Evolutionary conservation across 2,797 vertebrate genomes (phyloP).

Genomic region (Tiaroga cobitis): DNA sequence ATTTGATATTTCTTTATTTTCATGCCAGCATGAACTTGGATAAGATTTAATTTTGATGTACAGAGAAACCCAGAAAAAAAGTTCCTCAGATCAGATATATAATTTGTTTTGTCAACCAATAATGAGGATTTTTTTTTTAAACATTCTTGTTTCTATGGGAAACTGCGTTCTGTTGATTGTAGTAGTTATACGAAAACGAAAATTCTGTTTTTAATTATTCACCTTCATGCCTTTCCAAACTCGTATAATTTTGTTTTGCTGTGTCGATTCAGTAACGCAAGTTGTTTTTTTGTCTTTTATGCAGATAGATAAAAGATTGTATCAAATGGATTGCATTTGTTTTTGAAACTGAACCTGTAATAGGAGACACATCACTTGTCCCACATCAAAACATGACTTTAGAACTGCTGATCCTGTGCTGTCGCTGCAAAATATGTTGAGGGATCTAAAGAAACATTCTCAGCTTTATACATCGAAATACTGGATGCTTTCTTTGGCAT

Average conservation of each 20-base stretch:
- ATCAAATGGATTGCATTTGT: slow-evolving; percentile 7
- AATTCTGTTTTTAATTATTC: neutral
- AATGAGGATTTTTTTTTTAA: neutral
- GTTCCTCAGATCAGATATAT: neutral
- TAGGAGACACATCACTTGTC: slow-evolving; percentile 27
- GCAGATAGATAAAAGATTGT: slow-evolving; percentile 22
- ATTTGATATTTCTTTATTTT: slow-evolving; percentile 11
- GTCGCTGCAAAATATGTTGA: slow-evolving; percentile 17
- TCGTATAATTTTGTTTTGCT: neutral
- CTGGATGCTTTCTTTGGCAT: neutral
- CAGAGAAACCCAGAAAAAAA: neutral
- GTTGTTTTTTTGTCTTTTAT: neutral
- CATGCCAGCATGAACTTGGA: neutral
- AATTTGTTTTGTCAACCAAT: slow-evolving; percentile 4
- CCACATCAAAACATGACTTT: slow-evolving; percentile 33
- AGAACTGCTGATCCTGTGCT: slow-evolving; percentile 37
- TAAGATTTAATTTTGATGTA: neutral
- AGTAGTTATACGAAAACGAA: neutral
- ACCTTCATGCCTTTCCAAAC: neutral
- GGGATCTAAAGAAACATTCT: slow-evolving; percentile 27
- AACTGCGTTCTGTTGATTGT: neutral
- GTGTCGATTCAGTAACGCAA: neutral
- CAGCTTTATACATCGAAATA: slow-evolving; percentile 5
- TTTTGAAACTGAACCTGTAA: slow-evolving; percentile 31
- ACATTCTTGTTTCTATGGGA: neutral